Evolutionary conservation across 37 sponge, comb jelly and placozoan species (phyloP), one percentile per base, ranked within the genome.

Genomic region (Lycopodina hypogea): DNA sequence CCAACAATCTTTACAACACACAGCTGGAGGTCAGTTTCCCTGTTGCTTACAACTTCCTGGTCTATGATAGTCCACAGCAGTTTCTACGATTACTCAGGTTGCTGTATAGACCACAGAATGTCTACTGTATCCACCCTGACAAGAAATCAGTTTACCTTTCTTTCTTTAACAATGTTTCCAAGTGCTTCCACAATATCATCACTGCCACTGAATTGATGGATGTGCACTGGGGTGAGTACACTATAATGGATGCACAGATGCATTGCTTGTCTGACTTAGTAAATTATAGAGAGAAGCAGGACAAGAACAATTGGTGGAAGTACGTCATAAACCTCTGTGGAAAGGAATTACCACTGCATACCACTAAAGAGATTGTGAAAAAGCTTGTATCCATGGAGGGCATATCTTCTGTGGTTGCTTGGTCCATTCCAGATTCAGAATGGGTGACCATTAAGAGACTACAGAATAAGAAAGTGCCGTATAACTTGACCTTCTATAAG

Each of bases 241-340:
- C 76, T 9, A 56, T 75, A 1, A 67, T 83, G 68, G 57, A 75
- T 28, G 68, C 83, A 18, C 83, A 83, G 33, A 70, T 83, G 53
- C 71, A 32, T 66, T 81, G 82, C 48, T 32, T 81, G 38, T 23
- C 41, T 39, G 74, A 81, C 42, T 52, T 81, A 2, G 23, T 56
- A 1, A 21, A 48, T 0, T 78, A 55, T 18, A 18, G 76, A 76
- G 58, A 53, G 19, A 66, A 30, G 34, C 68, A 51, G 34, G 23
- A 56, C 9, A 17, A 42, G 0, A 1, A 9, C 8, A 11, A 22
- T 11, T 56, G 41, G 33, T 88, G 89, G 89, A 88, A 51, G 69
- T 83, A 88, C 48, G 66, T 59, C 19, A 83, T 88, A 29, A 83
- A 76, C 68, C 51, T 88, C 34, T 83, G 85, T 61, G 89, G 89